Evolutionary conservation across 2,797 vertebrate genomes (phyloP).

Genomic region (Microcaecilia unicolor): DNA sequence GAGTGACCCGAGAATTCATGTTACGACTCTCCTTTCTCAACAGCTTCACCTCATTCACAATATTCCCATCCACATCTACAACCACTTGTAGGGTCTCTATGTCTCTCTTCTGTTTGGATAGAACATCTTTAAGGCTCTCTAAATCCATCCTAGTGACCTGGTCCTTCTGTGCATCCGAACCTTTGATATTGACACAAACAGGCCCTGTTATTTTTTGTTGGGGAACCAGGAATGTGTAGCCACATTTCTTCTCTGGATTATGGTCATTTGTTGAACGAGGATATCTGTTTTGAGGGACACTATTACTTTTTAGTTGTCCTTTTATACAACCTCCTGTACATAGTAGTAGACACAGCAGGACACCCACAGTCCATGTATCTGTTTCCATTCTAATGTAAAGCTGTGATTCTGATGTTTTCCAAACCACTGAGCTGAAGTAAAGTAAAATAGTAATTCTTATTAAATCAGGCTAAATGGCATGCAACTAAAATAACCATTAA

Average conservation of each 20-base stretch:
- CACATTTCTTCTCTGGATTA: slow-evolving; percentile 76
- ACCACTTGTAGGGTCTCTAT: slow-evolving; percentile 89
- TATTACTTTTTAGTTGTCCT: slow-evolving; percentile 18
- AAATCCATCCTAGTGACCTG: slow-evolving; percentile 93
- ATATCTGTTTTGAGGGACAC: slow-evolving; percentile 42
- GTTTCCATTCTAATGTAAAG: slow-evolving; percentile 58
- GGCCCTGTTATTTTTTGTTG: slow-evolving; percentile 94
- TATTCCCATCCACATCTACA: slow-evolving; percentile 90
- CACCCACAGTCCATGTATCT: slow-evolving; percentile 62
- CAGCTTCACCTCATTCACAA: slow-evolving; percentile 95
- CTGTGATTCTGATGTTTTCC: neutral
- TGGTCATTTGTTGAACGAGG: slow-evolving; percentile 48
- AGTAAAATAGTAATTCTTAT: neutral
- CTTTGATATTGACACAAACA: slow-evolving; percentile 83
- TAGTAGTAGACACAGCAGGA: slow-evolving; percentile 63
- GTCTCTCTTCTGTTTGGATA: slow-evolving; percentile 85
- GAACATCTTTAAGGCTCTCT: slow-evolving; percentile 82
- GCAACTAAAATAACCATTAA: neutral
- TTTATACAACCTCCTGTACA: slow-evolving; percentile 34
- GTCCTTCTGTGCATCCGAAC: slow-evolving; percentile 71
- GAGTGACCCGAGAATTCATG: slow-evolving; percentile 97
- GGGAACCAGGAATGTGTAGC: slow-evolving; percentile 91
- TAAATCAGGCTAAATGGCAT: neutral
- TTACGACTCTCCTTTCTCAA: slow-evolving; percentile 95
- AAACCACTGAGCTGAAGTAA: slow-evolving; percentile 20